Conservation (phyloP, 2,888 invertebrate genomes). For the Agrochola litura region DNA sequence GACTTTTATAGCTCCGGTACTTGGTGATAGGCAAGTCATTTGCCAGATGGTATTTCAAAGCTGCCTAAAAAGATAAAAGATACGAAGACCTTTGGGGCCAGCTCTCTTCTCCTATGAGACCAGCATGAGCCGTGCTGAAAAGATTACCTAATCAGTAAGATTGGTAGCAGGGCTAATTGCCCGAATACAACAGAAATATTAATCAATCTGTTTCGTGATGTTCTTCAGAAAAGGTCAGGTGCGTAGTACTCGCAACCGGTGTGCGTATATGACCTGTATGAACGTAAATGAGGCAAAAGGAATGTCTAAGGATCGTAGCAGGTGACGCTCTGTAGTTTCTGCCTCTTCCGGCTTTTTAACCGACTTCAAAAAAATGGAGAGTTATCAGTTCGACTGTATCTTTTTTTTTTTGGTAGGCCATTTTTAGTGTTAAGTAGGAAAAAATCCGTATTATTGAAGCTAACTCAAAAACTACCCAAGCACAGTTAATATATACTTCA, state of each 20-base stretch:
- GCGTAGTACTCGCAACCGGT: neutral
- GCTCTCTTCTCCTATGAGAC: neutral
- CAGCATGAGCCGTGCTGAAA: neutral
- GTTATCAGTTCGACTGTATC: no score
- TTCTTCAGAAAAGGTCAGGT: neutral
- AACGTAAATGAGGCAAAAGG: neutral
- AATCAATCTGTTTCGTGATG: neutral
- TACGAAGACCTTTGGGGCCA: no score
- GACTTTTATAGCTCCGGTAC: neutral
- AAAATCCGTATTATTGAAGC: no score
- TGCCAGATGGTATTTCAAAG: neutral
- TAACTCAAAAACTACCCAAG: no score
- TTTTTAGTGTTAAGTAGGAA: no score
- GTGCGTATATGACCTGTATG: neutral
- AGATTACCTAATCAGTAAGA: slow-evolving; percentile 1
- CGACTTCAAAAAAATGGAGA: no score
- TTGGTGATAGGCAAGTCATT: neutral
- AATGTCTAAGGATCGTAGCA: neutral
- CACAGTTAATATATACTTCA: no score
- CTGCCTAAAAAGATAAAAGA: neutral
- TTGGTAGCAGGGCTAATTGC: neutral
- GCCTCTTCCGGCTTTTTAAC: neutral
- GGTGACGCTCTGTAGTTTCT: neutral
- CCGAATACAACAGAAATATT: neutral
- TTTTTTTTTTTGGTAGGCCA: no score